Evolutionary conservation across 2,888 invertebrate species (phyloP).

Genomic region (Dascillus cervinus): DNA sequence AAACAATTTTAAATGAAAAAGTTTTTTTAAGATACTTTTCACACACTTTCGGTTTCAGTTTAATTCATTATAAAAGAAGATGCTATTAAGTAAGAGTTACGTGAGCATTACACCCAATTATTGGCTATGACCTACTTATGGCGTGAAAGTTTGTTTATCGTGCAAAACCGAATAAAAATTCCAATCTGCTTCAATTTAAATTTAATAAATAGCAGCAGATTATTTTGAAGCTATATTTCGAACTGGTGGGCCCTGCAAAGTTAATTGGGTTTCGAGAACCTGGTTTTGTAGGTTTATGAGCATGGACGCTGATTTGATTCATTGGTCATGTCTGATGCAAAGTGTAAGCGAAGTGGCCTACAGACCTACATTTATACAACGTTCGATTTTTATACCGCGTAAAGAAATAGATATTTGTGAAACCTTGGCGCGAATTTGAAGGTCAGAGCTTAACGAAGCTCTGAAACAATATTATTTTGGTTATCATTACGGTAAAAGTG

Average conservation of each 20-base stretch:
- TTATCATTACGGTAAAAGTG: constrained; percentile 40
- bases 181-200: constrained; percentile 6
- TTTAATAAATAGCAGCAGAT: constrained; percentile 8
- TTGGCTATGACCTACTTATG: constrained; percentile 34
- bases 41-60: no score
- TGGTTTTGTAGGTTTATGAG: constrained; percentile 47
- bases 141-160: constrained; percentile 27
- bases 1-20: constrained; percentile 3
- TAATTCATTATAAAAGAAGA: constrained; percentile 23
- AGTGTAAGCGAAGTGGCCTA: constrained; percentile 84
- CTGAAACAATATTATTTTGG: constrained; percentile 40
- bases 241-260: constrained; percentile 30
- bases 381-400: constrained; percentile 51
- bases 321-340: constrained; percentile 67
- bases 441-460: constrained; percentile 43
- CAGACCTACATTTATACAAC: constrained; percentile 77
- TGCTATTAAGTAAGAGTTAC: constrained; percentile 27
- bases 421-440: constrained; percentile 43
- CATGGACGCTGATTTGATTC: constrained; percentile 60
- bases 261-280: constrained; percentile 46
- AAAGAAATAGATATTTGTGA: constrained; percentile 44
- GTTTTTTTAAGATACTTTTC: neutral
- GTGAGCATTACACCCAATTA: constrained; percentile 29
- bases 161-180: constrained; percentile 10
- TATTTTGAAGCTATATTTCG: constrained; percentile 6